Conservation (phyloP, 2,888 invertebrate genomes). For the Amphipyra tragopoginis region DNA sequence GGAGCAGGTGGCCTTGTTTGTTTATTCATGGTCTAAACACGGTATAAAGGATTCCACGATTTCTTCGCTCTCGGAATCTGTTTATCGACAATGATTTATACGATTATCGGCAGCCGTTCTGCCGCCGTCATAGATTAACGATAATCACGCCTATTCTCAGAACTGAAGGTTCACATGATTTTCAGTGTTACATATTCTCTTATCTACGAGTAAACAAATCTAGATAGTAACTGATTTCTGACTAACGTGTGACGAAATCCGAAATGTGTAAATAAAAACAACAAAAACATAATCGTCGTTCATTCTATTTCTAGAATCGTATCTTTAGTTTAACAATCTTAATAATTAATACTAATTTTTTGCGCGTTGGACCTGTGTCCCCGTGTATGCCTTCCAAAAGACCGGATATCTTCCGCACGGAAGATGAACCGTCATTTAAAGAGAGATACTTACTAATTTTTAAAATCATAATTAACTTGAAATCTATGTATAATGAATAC, state of each 20-base stretch:
- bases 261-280: no score
- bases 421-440: no score
- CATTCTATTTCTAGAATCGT: no score
- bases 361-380: no score
- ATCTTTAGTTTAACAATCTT: no score
- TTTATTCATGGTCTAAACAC: constrained; percentile 72
- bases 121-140: constrained; percentile 16
- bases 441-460: no score
- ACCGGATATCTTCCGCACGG: no score
- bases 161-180: constrained; percentile 12
- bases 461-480: no score
- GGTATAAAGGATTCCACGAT: constrained; percentile 65
- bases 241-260: neutral
- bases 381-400: no score
- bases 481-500: no score
- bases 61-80: constrained; percentile 58
- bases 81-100: constrained; percentile 60
- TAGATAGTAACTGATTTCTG: neutral
- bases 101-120: constrained; percentile 19
- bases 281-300: no score
- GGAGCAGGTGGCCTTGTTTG: constrained; percentile 75
- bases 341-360: no score
- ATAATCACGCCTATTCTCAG: constrained; percentile 10
- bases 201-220: constrained; percentile 5
- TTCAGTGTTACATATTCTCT: constrained; percentile 10